Percentiles rank a stretch among this genome's conserved stretches.
Evolutionary conservation across 2,113 vertebrate genomes (phyloP).

Genomic region (Pluvianellus socialis): DNA sequence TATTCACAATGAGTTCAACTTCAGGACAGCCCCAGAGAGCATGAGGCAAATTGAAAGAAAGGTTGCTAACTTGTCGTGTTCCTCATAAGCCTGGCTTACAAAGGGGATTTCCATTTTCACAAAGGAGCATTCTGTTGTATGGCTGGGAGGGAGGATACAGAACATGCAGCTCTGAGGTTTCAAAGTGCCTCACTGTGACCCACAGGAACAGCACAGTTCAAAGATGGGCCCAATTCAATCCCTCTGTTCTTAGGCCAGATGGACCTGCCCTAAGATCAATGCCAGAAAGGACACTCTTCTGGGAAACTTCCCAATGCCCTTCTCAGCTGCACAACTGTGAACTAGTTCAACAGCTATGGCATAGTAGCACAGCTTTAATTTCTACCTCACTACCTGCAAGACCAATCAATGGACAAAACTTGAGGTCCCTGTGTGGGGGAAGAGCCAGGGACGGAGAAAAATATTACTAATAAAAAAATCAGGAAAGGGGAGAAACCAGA

Average conservation of each 20-base stretch:
- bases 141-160: neutral
- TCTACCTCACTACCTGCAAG: conserved; percentile 33
- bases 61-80: neutral
- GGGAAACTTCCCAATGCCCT: conserved; percentile 13
- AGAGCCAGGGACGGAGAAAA: conserved; percentile 68
- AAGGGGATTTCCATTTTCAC: neutral
- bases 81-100: neutral
- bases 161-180: neutral
- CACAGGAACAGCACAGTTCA: conserved; percentile 16
- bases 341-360: neutral
- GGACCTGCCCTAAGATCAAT: neutral
- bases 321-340: neutral
- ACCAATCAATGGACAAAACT: conserved; percentile 58
- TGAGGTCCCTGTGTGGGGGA: conserved; percentile 29
- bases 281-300: conserved; percentile 44
- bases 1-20: neutral
- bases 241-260: conserved; percentile 21
- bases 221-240: neutral
- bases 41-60: neutral
- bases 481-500: conserved; percentile 83
- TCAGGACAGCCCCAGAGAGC: neutral
- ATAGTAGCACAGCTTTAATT: neutral
- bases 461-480: conserved; percentile 60
- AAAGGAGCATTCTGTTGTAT: neutral
- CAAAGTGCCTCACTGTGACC: neutral